A percentile compares a stretch with the other conserved stretches of the same genome.
These are phyloP conservation scores for Penaeus japonicus DNA, from an alignment of 1,140 invertebrate genomes.

Conservation along the genomic window DNA sequence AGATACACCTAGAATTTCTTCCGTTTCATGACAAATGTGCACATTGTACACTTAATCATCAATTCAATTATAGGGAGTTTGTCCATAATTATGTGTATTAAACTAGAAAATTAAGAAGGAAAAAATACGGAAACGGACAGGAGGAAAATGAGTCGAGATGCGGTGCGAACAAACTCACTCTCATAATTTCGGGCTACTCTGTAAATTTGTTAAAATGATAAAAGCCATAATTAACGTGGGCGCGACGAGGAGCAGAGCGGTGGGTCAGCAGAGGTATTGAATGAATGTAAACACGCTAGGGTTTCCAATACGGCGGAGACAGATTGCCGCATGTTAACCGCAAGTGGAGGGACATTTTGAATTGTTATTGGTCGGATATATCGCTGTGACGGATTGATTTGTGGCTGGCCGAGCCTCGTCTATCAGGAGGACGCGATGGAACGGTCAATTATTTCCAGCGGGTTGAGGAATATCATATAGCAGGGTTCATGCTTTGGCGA, in stretches of 20 bases:
- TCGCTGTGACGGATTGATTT: conserved; percentile 54
- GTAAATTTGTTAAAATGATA: too few species aligned
- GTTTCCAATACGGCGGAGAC: conserved; percentile 44
- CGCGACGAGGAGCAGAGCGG: background rate
- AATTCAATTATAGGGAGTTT: too few species aligned
- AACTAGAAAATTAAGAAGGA: too few species aligned
- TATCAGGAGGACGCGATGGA: conserved; percentile 36
- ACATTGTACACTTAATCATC: too few species aligned
- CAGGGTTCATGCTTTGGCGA: background rate
- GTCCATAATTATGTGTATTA: too few species aligned
- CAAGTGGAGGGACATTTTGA: conserved; percentile 51
- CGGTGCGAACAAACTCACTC: too few species aligned
- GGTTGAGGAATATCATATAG: conserved; percentile 34
- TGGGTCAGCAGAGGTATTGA: conserved; percentile 43
- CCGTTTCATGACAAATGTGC: too few species aligned
- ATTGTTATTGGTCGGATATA: conserved; percentile 55
- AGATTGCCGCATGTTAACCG: conserved; percentile 55
- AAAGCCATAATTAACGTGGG: too few species aligned
- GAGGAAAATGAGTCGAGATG: too few species aligned
- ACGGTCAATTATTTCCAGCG: conserved; percentile 43
- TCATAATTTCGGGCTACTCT: too few species aligned
- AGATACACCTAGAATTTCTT: too few species aligned
- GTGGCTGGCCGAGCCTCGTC: conserved; percentile 35
- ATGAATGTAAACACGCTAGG: conserved; percentile 47
- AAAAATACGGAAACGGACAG: too few species aligned